phyloP scores from a whole-genome alignment of 2,888 invertebrate species.

The Sphaerophoria taeniata region DNA sequence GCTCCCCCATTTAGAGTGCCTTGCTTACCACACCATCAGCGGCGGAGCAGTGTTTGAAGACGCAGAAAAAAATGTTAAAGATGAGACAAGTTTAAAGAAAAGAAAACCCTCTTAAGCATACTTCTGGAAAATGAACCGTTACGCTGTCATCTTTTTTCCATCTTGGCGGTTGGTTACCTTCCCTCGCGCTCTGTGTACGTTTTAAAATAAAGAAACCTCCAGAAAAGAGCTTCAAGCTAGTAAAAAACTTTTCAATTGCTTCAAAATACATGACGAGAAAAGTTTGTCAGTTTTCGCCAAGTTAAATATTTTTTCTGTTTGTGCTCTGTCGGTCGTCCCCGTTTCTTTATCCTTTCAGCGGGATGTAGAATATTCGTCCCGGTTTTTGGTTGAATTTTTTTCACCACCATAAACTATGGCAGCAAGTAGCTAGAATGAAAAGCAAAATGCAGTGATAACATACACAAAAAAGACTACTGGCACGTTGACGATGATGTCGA shows the following conservation, averaged over 20 bases:
- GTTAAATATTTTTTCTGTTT: conserved; percentile 57
- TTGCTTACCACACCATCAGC: conserved; percentile 9
- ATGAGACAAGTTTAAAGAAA: conserved; percentile 27
- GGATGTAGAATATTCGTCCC: not conserved
- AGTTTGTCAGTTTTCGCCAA: conserved; percentile 73
- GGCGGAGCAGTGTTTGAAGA: too few relatives aligned
- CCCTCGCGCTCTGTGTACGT: not conserved
- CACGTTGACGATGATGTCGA: conserved; percentile 5
- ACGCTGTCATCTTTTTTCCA: conserved; percentile 44
- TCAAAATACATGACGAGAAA: conserved; percentile 74
- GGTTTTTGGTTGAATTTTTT: conserved; percentile 41
- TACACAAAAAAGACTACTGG: conserved; percentile 59
- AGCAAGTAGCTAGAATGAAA: conserved; percentile 70
- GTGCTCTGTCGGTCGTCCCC: not conserved
- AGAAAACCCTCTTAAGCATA: conserved; percentile 40
- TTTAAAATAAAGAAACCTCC: conserved; percentile 1
- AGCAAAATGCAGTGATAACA: conserved; percentile 69
- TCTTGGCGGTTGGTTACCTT: not conserved
- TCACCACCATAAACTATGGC: conserved; percentile 61
- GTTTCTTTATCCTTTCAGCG: conserved; percentile 14
- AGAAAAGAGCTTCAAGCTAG: conserved; percentile 33
- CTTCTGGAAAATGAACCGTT: conserved; percentile 54
- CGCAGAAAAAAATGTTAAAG: not conserved
- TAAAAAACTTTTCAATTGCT: conserved; percentile 74
- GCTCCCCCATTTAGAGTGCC: conserved; percentile 16